Base-by-base conservation (phyloP, 2,888 invertebrate genomes). In the Epinotia ramella region DNA sequence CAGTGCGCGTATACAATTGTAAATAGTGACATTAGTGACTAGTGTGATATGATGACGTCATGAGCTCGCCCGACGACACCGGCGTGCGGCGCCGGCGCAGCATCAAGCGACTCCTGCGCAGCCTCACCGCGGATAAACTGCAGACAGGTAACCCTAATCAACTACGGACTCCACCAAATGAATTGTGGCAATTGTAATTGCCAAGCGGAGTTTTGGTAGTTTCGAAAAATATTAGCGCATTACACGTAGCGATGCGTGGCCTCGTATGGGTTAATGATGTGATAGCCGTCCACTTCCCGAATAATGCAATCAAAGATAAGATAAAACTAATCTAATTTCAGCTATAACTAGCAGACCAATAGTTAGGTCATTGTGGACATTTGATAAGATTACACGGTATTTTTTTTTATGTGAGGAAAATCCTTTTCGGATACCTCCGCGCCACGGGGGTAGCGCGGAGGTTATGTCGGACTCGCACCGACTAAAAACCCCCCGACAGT, bases 41-140 rank as follows among this genome's bases (percentile, higher is more conserved):
- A n/a, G n/a, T 53, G 53, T 7, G n/a, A n/a, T n/a, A 57, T 46
- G 57, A 56, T 59, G 65, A 62, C 44, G 70, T 40, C 76, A 93
- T 92, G 91, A 92, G 91, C 80, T 82, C 82, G 24, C 84, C 86
- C 77, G 94, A 90, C 78, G 93, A 90, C 70, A 83, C 85, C 82
- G 92, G 90, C 82, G 92, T 94, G 83, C 90, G 93, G 33, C 90
- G 95, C 53, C 88, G 94, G 49, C 90, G 94, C 82, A 95, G 94
- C 88, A 93, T 95, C 89, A 94, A 94, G 86, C 86, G 94, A 57
- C 89, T 94, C 65, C 82, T 94, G 87, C 86, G 95, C 79, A 94
- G 94, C 79, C 91, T 95, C 81, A 95, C 95, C 1, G 88, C 94
- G 0, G 95, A 95, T 78, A 91, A 91, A 78, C 87, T 94, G 77